Percentiles rank a stretch among this genome's conserved stretches.
phyloP scores from a whole-genome alignment of 2,113 vertebrate species.

The Onychorhynchus coronatus region DNA sequence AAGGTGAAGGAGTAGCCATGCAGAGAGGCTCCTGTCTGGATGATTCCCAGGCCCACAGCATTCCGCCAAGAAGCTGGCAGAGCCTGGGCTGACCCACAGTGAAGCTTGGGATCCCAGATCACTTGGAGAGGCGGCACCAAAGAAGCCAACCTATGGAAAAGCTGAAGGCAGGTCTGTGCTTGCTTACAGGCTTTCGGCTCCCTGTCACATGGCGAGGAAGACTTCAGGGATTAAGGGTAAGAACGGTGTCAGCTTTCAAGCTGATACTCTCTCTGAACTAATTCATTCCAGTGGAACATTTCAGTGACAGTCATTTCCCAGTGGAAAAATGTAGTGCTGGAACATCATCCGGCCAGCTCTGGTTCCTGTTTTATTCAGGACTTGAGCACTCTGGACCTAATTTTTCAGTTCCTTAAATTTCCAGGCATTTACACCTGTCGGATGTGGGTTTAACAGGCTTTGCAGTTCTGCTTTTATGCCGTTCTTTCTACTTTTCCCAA shows the following conservation, averaged over 20 bases:
- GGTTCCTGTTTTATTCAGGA: conserved; percentile 2
- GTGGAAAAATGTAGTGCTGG: not conserved
- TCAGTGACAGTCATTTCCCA: not conserved
- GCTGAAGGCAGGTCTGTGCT: not conserved
- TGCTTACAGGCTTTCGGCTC: not conserved
- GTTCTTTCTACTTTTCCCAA: not conserved
- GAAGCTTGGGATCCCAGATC: not conserved
- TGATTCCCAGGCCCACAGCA: not conserved
- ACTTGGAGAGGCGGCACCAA: not conserved
- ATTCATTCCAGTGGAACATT: not conserved
- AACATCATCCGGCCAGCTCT: not conserved
- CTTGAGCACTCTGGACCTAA: not conserved
- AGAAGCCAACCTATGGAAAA: not conserved
- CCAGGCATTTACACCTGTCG: not conserved
- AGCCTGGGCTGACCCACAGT: not conserved
- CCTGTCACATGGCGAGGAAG: not conserved
- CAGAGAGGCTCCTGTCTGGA: not conserved
- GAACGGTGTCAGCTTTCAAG: not conserved
- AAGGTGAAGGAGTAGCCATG: not conserved
- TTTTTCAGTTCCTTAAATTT: not conserved
- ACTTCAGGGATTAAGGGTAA: not conserved
- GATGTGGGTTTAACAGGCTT: not conserved
- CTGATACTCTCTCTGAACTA: not conserved
- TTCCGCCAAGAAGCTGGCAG: not conserved
- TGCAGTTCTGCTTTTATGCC: not conserved